Percentiles rank a stretch among this genome's conserved stretches.
These are phyloP conservation scores for Thecocarcelia acutangulata DNA, from an alignment of 2,888 invertebrate genomes.

Conservation along the genomic window DNA sequence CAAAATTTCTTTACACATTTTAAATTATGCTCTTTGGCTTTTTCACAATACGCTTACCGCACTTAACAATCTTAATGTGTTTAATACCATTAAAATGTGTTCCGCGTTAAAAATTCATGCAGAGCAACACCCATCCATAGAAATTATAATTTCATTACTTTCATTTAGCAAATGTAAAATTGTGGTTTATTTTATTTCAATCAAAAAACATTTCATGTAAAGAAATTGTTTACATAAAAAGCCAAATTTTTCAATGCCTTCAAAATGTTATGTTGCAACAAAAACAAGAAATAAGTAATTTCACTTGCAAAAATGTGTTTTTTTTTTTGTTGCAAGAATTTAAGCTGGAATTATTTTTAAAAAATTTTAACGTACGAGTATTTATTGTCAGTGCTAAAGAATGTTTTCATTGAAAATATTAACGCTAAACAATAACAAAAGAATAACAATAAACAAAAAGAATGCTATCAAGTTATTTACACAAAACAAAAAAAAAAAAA, in stretches of 20 bases:
- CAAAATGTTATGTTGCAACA: too few relatives aligned
- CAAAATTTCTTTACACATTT: too few relatives aligned
- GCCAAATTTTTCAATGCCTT: too few relatives aligned
- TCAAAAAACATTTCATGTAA: neutral
- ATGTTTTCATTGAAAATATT: conserved; percentile 18
- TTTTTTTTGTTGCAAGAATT: too few relatives aligned
- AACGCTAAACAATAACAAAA: conserved; percentile 46
- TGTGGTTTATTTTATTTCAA: conserved; percentile 17
- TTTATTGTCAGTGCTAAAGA: neutral
- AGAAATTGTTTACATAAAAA: neutral
- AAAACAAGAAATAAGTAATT: too few relatives aligned
- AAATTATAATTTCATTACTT: conserved; percentile 10
- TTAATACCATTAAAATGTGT: too few relatives aligned
- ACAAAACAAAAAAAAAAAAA: conserved; percentile 9
- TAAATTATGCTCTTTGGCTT: too few relatives aligned
- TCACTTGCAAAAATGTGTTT: too few relatives aligned
- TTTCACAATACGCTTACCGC: too few relatives aligned
- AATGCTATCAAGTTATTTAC: conserved; percentile 49
- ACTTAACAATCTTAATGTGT: too few relatives aligned
- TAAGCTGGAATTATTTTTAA: too few relatives aligned
- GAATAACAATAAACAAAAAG: conserved; percentile 59
- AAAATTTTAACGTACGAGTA: neutral
- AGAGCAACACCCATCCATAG: neutral
- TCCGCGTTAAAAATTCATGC: too few relatives aligned
- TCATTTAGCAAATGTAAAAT: conserved; percentile 39